Evolutionary conservation across 2,113 vertebrate species (phyloP), one percentile per base, ranked within the genome.

Genomic region (Ploceus nigricollis): DNA sequence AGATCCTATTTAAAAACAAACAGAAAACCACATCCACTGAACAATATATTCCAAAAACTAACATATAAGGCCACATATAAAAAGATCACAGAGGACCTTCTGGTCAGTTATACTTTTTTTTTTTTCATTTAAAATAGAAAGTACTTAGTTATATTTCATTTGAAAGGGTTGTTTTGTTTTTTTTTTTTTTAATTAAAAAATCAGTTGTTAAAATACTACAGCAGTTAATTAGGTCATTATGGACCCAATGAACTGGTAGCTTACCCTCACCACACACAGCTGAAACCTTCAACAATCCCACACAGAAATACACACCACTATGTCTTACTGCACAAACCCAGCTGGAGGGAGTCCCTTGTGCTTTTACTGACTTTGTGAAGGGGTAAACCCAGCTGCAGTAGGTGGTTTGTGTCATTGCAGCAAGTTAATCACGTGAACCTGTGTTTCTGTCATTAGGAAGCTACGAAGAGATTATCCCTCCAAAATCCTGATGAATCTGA

Each of bases 401-500:
- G 51, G 50, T 25, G 7, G 3, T n/a, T 69, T 70, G 39, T 15
- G 22, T 75, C 68, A 64, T 10, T 61, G 40, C 51, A 76, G 24
- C 24, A 21, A 40, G 17, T 65, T 87, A 53, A 37, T 56, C 18
- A 1, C 15, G 15, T 42, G 19, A 14, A 57, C 12, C 18, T 91
- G 11, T 93, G 51, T 57, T 80, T 89, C 33, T 57, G 9, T 45
- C 66, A 37, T 18, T 95, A 99, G 99, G 86, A 99, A 99, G 63
- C 33, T 99, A 31, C 96, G 99, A n/a, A 98, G 99, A 44, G 99
- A 99, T 97, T 99, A 99, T 91, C 99, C 99, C 1, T 99, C 99
- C 9, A 99, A 99, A 98, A 99, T 99, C 96, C 93, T 99, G 96
- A 99, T 99, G 99, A 99, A 99, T 97, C 98, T 99, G 85, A 99